Base-by-base conservation (phyloP, 2,888 invertebrate species). In the Diarsia brunnea region DNA sequence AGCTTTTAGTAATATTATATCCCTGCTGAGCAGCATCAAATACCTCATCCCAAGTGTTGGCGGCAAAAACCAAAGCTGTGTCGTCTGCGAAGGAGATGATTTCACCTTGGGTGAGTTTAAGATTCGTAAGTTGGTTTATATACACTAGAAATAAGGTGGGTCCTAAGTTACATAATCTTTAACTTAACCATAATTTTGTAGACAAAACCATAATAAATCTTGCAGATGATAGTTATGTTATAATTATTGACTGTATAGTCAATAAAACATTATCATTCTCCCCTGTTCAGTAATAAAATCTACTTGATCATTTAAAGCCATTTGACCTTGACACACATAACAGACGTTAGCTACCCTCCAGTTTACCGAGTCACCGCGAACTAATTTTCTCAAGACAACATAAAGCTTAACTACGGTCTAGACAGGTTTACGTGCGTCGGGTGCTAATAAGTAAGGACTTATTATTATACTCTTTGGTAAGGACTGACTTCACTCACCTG, bases 361-460 rank as follows among this genome's bases (percentile, higher is more conserved):
- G 76, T 82, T 77, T 69, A 71, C 58, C 63, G 24, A 74, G 49
- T 79, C 63, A 82, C 64, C 47, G 21, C 31, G 49, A 70, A 31
- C 74, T 74, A 80, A 83, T 82, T 82, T 75, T 67, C 53, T 66
- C 47, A 45, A n/a, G 76, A 60, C 27, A 47, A 58, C 45, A n/a
- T 64, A 51, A 69, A 65, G 78, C 64, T 69, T 82, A 70, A 81
- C 67, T 47, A 31, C 45, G 78, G 47, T 38, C 43, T 55, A 38
- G 53, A 43, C 31, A 49, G 53, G 70, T 43, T 63, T 64, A 64
- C 58, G 24, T 64, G 60, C 51, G 24, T 45, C 49, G 21, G 5
- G 21, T 65, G 43, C 21, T 58, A 58, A 47, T 24, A 19, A n/a
- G 19, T 47, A 47, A 72, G 31, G 14, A 31, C 31, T 45, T 45